Evolutionary conservation across 2,797 vertebrate genomes (phyloP).

Genomic region (Intellagama lesueurii): DNA sequence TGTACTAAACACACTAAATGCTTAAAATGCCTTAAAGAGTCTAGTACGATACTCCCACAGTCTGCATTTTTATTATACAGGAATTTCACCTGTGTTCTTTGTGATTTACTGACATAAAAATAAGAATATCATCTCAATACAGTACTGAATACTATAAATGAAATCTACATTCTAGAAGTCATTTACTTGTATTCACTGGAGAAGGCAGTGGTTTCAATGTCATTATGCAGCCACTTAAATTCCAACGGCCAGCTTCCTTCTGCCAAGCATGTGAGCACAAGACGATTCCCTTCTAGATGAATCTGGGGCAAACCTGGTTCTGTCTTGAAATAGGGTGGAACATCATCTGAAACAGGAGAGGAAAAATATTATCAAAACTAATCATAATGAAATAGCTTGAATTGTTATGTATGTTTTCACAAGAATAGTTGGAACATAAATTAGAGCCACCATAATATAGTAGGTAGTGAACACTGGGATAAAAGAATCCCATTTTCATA

Average conservation of each 20-base stretch:
- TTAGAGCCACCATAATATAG: not conserved
- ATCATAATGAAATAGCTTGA: not conserved
- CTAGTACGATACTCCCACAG: not conserved
- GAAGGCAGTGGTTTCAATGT: slow-evolving; percentile 82
- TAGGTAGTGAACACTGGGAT: not conserved
- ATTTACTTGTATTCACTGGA: slow-evolving; percentile 86
- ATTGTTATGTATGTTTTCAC: not conserved
- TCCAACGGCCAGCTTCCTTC: slow-evolving; percentile 92
- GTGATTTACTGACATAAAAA: not conserved
- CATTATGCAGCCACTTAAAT: slow-evolving; percentile 84
- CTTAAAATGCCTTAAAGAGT: not conserved
- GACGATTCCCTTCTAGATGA: slow-evolving; percentile 86
- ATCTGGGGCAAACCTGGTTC: slow-evolving; percentile 84
- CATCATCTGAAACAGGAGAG: slow-evolving; percentile 78
- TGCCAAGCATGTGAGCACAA: slow-evolving; percentile 86
- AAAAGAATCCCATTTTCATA: not conserved
- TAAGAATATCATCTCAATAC: not conserved
- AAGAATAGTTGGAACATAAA: not conserved
- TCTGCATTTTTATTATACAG: not conserved
- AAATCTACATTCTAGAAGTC: slow-evolving; percentile 30
- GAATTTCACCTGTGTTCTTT: not conserved
- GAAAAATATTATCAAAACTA: not conserved
- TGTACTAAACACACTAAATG: not conserved
- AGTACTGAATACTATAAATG: not conserved
- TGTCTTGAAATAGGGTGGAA: slow-evolving; percentile 88